phyloP scores from a whole-genome alignment of 2,797 vertebrate genomes.

The Phrynocephalus guinanensis region DNA sequence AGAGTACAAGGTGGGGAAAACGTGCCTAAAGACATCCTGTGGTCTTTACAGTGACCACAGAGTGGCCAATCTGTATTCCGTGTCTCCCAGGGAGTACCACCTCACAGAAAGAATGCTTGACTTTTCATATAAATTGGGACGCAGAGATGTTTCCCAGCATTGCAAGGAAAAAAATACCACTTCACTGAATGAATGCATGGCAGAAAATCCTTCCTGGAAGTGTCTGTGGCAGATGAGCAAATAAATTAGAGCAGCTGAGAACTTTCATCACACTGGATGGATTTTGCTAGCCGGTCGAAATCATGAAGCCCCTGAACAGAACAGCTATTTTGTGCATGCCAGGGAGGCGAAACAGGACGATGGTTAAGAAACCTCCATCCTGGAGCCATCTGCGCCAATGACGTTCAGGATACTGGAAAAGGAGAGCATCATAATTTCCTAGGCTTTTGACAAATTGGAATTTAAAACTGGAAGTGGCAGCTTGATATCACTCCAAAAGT shows the following conservation, averaged over 20 bases:
- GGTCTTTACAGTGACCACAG: not conserved
- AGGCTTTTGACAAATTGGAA: not conserved
- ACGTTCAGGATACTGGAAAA: not conserved
- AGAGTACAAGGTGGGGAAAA: no score
- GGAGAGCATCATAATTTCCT: not conserved
- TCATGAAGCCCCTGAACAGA: not conserved
- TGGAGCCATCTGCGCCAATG: not conserved
- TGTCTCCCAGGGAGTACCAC: not conserved
- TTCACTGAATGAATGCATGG: constrained; percentile 1
- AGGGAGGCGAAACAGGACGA: not conserved
- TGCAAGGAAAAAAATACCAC: not conserved
- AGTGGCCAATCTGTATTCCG: not conserved
- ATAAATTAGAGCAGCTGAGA: not conserved
- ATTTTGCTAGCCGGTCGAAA: not conserved
- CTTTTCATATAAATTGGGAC: not conserved
- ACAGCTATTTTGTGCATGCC: not conserved
- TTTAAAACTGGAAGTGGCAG: not conserved
- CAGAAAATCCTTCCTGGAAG: constrained; percentile 18
- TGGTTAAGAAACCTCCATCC: not conserved
- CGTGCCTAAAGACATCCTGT: not conserved
- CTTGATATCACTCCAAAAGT: not conserved
- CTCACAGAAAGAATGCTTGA: not conserved
- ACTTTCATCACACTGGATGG: not conserved
- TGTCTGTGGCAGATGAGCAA: not conserved
- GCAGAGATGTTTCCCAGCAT: not conserved